Conservation (phyloP, 2,888 invertebrate species). For the Heliconius aoede region DNA sequence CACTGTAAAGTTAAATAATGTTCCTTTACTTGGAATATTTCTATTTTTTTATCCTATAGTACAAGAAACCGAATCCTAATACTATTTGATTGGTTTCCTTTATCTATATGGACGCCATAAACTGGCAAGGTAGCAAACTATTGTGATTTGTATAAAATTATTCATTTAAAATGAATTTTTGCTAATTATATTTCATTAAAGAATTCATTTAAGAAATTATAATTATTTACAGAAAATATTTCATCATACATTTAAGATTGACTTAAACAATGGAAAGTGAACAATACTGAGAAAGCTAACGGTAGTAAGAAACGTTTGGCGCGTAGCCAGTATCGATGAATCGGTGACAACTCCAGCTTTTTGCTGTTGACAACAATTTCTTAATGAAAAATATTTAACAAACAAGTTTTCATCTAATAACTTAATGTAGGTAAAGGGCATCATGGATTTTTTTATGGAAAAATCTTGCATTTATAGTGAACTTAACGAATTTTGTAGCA, state of each 20-base stretch:
- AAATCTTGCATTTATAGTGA: not conserved
- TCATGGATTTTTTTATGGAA: conserved; percentile 1
- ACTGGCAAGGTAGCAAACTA: no score
- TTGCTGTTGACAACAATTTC: conserved; percentile 61
- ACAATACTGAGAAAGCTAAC: conserved; percentile 48
- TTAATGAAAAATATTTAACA: conserved; percentile 62
- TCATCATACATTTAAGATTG: conserved; percentile 46
- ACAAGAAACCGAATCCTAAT: no score
- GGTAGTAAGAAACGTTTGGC: conserved; percentile 56
- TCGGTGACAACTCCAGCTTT: conserved; percentile 58
- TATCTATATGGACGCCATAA: no score
- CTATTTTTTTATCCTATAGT: no score
- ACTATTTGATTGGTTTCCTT: no score
- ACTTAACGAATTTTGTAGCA: not conserved
- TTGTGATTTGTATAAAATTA: not conserved
- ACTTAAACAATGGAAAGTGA: conserved; percentile 45
- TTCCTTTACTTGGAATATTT: no score
- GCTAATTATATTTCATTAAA: not conserved
- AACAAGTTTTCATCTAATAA: conserved; percentile 23
- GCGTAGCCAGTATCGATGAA: conserved; percentile 61
- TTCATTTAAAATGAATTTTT: not conserved
- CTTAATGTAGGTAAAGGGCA: conserved; percentile 42
- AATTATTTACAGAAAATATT: conserved; percentile 51
- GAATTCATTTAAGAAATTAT: conserved; percentile 40
- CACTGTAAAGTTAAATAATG: no score